Evolutionary conservation across 2,797 vertebrate genomes (phyloP), one percentile per base, ranked within the genome.

Genomic region (Chloroceryle inda): DNA sequence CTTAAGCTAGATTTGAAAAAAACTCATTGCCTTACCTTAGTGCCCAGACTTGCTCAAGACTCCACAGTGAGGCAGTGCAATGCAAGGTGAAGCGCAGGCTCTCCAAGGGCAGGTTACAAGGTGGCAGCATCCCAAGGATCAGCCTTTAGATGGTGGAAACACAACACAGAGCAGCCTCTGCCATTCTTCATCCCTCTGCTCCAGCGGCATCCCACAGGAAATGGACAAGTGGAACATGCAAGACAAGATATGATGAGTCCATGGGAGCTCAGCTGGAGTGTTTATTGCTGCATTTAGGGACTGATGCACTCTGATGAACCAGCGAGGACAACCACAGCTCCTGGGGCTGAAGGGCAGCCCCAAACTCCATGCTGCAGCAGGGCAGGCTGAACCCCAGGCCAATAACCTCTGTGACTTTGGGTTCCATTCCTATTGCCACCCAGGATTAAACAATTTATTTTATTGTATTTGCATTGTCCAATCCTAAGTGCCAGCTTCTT

Each of bases 21-120:
- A 90, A 56, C 4, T 22, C 53, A 16, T 42, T 47, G 35, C 16
- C 84, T 77, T 90, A 90, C 83, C 87, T 90, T 64, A 77, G 24
- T 1, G 4, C 10, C 26, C 20, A 13, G 0, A 1, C 0, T 0
- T 0, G 1, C 50, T 52, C 26, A 26, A 38, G 62, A 53, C 35
- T 81, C 35, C 27, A 2, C n/a, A 55, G 50, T 8, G 0, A 59
- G 13, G 17, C 0, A 4, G 18, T 17, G 21, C 3, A 0, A 13
- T 6, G 6, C 0, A 0, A 63, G 38, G 38, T 13, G 24, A 56
- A 63, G 83, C 1, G 0, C 44, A 35, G 63, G 24, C 1, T 71
- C 31, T 13, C 5, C 2, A 0, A 2, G 2, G 37, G 53, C 22
- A 31, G 52, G 45, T 17, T 15, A 10, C 2, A 2, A 27, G 18